phyloP scores from a whole-genome alignment of 2,888 invertebrate species.

The Eulithis testata region DNA sequence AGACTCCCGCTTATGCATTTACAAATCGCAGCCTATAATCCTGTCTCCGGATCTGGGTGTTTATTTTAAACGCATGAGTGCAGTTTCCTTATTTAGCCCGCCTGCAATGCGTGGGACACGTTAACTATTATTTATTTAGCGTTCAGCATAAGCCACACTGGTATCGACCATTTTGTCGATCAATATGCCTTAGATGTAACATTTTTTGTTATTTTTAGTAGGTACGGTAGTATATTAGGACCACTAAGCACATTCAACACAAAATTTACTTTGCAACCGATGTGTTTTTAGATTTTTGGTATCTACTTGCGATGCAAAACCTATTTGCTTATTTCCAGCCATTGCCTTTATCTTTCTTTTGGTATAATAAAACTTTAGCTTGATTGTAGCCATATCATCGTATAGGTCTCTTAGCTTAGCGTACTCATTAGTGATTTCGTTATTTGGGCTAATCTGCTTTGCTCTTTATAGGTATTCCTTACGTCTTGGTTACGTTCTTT shows the following conservation, averaged over 20 bases:
- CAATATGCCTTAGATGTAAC: too few species aligned
- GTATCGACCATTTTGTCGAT: not conserved
- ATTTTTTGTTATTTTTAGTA: too few species aligned
- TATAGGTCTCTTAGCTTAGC: slow-evolving; percentile 15
- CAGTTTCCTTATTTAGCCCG: slow-evolving; percentile 68
- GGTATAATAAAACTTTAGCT: not conserved
- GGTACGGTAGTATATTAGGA: too few species aligned
- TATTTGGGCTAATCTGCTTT: slow-evolving; percentile 36
- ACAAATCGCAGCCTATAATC: slow-evolving; percentile 20
- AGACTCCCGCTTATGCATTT: not conserved
- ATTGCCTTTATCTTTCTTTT: not conserved
- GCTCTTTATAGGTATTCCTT: slow-evolving; percentile 31
- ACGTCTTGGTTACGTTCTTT: slow-evolving; percentile 5
- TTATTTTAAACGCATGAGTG: slow-evolving; percentile 48
- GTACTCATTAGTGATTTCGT: slow-evolving; percentile 23
- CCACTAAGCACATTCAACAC: too few species aligned
- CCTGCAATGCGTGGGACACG: slow-evolving; percentile 53
- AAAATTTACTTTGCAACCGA: too few species aligned
- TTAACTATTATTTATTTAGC: slow-evolving; percentile 44
- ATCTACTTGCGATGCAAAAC: too few species aligned
- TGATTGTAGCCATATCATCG: slow-evolving; percentile 35
- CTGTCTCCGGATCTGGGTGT: slow-evolving; percentile 41
- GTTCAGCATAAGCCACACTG: not conserved
- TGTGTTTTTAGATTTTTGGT: too few species aligned
- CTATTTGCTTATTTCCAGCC: not conserved